Evolutionary conservation across 37 sponge, comb jelly and placozoan species (phyloP), one percentile per base, ranked within the genome.

Genomic region (Tethya wilhelma): DNA sequence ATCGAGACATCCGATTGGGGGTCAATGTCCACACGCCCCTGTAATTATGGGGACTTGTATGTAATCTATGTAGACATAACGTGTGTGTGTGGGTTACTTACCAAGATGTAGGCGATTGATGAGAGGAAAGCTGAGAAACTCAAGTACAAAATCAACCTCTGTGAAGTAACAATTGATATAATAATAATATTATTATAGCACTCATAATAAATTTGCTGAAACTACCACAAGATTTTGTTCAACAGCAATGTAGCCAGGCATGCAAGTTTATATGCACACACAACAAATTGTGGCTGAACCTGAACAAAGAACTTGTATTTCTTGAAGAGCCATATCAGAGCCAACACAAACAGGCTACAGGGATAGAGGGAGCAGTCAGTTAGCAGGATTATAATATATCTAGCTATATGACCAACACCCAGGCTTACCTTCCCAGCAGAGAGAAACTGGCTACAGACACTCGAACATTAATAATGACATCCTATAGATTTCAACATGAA

Each of bases 31-130:
- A 82, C 46, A 14, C 82, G 73, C 6, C 82, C 82, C 82, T 82
- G n/a, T n/a, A n/a, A 28, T 26, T n/a, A n/a, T n/a, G n/a, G n/a
- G n/a, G n/a, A n/a, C n/a, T n/a, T n/a, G n/a, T n/a, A n/a, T n/a
- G n/a, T n/a, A n/a, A n/a, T n/a, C n/a, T n/a, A n/a, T n/a, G n/a
- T n/a, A n/a, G n/a, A n/a, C n/a, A n/a, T n/a, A n/a, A n/a, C n/a
- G n/a, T n/a, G n/a, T n/a, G n/a, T n/a, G n/a, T n/a, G n/a, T n/a
- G n/a, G n/a, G 1, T 32, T 2, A 39, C 79, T 73, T 67, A 90
- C 90, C 75, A 90, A 20, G 33, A 85, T 80, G 77, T 85, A 90
- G 17, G 86, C 77, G 19, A 70, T 85, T n/a, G 90, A 90, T 31
- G 86, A 90, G 56, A 85, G 19, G 19, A 85, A 76, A 9, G 90